Percentiles rank a stretch among this genome's conserved stretches.
These are phyloP conservation scores for Ormyrus thymus DNA, from an alignment of 2,888 invertebrate species.

Conservation along the genomic window DNA sequence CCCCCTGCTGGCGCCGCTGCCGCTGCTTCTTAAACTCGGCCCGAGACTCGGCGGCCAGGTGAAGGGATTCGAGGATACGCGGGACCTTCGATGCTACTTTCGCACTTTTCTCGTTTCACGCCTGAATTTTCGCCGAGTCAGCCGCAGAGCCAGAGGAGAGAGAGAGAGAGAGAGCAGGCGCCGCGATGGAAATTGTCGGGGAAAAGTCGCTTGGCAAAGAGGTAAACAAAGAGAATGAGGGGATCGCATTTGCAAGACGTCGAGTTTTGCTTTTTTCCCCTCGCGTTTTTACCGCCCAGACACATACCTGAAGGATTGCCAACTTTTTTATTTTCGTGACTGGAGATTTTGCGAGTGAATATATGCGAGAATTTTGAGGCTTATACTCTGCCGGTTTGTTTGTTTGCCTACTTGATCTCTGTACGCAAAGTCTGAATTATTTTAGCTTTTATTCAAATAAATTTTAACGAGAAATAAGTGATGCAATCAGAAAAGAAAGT, in stretches of 20 bases:
- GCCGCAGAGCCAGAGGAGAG: background rate
- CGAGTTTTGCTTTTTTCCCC: background rate
- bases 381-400: background rate
- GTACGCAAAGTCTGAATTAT: too few species aligned
- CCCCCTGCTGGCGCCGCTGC: too few species aligned
- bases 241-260: slow-evolving; percentile 48
- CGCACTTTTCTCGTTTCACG: slow-evolving; percentile 60
- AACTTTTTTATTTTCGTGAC: slow-evolving; percentile 22
- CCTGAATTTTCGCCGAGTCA: slow-evolving; percentile 57
- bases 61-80: slow-evolving; percentile 32
- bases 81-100: slow-evolving; percentile 57
- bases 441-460: too few species aligned
- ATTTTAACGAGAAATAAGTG: too few species aligned
- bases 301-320: slow-evolving; percentile 43
- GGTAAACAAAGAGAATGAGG: slow-evolving; percentile 53
- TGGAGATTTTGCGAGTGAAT: background rate
- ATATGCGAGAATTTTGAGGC: background rate
- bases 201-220: slow-evolving; percentile 16
- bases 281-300: slow-evolving; percentile 16
- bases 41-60: too few species aligned
- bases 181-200: slow-evolving; percentile 47
- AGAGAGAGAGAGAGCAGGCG: background rate
- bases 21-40: too few species aligned
- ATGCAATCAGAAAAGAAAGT: too few species aligned
- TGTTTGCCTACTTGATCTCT: too few species aligned